A percentile compares a stretch with the other conserved stretches of the same genome.
phyloP scores from a whole-genome alignment of 2,797 vertebrate genomes.

The Tauraco hartlaubi region DNA sequence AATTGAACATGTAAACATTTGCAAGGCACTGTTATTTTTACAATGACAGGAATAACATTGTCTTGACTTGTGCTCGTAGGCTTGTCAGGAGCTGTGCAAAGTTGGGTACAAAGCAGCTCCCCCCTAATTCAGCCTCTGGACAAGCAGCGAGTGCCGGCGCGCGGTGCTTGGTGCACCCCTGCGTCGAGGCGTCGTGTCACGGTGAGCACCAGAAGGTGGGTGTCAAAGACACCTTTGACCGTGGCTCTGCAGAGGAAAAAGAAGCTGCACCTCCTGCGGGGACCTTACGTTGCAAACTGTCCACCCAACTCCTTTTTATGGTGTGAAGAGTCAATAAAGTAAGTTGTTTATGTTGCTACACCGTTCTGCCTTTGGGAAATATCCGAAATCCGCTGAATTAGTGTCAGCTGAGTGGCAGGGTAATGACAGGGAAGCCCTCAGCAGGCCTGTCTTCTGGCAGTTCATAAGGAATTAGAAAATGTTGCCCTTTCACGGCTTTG shows the following conservation, averaged over 20 bases:
- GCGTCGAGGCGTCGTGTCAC: rapidly evolving
- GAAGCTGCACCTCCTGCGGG: not conserved
- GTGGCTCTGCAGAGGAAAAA: not conserved
- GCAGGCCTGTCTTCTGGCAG: not conserved
- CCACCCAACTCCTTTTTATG: not conserved
- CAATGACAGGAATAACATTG: not conserved
- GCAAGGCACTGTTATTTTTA: conserved; percentile 32
- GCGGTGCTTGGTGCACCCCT: not conserved
- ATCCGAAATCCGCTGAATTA: not conserved
- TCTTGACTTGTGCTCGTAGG: not conserved
- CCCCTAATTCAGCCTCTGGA: not conserved
- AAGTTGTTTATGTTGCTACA: not conserved
- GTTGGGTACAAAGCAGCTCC: not conserved
- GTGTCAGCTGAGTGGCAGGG: not conserved
- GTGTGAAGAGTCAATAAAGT: not conserved
- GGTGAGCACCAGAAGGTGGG: not conserved
- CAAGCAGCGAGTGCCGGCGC: rapidly evolving
- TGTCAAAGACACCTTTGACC: not conserved
- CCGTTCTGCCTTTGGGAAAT: not conserved
- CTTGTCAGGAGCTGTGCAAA: not conserved
- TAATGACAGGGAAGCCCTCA: not conserved
- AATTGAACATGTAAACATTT: conserved; percentile 50
- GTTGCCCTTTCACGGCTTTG: not conserved
- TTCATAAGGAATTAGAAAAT: not conserved
- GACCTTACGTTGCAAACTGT: not conserved